Conservation (phyloP, 92 coral and sea anemone genomes). For the Isaurus tuberculatus region DNA sequence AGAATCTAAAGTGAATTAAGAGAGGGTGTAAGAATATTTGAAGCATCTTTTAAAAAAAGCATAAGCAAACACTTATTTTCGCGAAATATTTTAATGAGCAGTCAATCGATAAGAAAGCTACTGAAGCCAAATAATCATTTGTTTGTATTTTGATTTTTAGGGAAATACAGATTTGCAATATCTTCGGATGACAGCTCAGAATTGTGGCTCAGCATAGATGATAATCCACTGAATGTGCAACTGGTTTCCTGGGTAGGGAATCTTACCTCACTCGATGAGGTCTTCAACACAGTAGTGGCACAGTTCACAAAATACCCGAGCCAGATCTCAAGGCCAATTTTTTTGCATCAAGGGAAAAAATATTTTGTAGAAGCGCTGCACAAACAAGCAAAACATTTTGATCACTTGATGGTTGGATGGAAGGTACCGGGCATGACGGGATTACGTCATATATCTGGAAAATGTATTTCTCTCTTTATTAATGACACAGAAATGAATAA, state of each 20-base stretch:
- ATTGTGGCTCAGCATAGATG: slow-evolving; percentile 92
- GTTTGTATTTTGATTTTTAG: slow-evolving; percentile 46
- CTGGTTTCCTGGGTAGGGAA: slow-evolving; percentile 94
- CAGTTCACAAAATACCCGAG: slow-evolving; percentile 87
- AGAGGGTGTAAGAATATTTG: too few species aligned
- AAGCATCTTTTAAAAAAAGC: too few species aligned
- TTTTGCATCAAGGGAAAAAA: slow-evolving; percentile 71
- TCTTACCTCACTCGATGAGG: slow-evolving; percentile 71
- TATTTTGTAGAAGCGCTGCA: slow-evolving; percentile 95
- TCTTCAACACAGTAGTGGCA: slow-evolving; percentile 62
- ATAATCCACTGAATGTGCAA: slow-evolving; percentile 71
- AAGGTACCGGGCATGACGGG: slow-evolving; percentile 78
- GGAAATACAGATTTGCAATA: slow-evolving; percentile 85
- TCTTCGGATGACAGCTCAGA: slow-evolving; percentile 98
- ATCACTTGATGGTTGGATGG: slow-evolving; percentile 95
- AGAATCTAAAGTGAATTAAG: too few species aligned
- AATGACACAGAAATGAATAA: slow-evolving; percentile 61
- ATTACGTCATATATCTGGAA: slow-evolving; percentile 82
- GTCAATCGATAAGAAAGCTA: too few species aligned
- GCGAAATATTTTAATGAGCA: too few species aligned
- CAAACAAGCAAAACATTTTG: slow-evolving; percentile 77
- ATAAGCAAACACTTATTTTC: too few species aligned
- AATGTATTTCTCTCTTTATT: slow-evolving; percentile 82
- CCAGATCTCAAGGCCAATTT: slow-evolving; percentile 80
- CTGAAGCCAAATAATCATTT: background rate